Percentiles rank a stretch among this genome's conserved stretches.
Conservation (phyloP, 2,888 invertebrate species). For the Chesias legatella region DNA sequence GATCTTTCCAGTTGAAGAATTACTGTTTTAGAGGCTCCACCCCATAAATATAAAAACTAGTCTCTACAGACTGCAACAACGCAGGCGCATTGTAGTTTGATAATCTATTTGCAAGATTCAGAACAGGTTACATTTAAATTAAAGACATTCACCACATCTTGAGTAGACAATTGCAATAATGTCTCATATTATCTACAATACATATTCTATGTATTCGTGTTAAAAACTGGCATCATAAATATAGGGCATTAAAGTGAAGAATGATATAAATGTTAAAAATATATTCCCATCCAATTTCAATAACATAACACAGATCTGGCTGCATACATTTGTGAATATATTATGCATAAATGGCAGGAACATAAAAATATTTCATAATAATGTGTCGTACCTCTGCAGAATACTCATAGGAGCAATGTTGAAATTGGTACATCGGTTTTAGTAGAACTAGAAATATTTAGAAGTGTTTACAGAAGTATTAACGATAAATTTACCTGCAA, state of each 20-base stretch:
- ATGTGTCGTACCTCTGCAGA: slow-evolving; percentile 11
- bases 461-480: slow-evolving; percentile 36
- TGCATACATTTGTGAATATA: background rate
- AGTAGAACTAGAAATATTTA: slow-evolving; percentile 32
- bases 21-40: no score
- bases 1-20: no score
- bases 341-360: slow-evolving; percentile 13
- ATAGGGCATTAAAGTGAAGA: no score
- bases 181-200: background rate
- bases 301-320: slow-evolving; percentile 8
- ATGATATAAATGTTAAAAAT: background rate
- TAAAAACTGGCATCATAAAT: slow-evolving; percentile 6
- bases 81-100: no score
- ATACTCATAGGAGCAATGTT: background rate
- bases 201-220: background rate
- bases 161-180: slow-evolving; percentile 1
- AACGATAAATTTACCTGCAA: slow-evolving; percentile 83
- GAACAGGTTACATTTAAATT: no score
- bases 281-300: slow-evolving; percentile 22
- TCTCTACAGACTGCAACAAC: no score
- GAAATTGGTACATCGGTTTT: background rate
- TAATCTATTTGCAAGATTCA: no score
- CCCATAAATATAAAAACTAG: no score
- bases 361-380: slow-evolving; percentile 12
- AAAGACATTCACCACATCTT: no score